Percentiles rank a stretch among this genome's conserved stretches.
Evolutionary conservation across 2,113 vertebrate species (phyloP).

Genomic region (Madoqua kirkii): DNA sequence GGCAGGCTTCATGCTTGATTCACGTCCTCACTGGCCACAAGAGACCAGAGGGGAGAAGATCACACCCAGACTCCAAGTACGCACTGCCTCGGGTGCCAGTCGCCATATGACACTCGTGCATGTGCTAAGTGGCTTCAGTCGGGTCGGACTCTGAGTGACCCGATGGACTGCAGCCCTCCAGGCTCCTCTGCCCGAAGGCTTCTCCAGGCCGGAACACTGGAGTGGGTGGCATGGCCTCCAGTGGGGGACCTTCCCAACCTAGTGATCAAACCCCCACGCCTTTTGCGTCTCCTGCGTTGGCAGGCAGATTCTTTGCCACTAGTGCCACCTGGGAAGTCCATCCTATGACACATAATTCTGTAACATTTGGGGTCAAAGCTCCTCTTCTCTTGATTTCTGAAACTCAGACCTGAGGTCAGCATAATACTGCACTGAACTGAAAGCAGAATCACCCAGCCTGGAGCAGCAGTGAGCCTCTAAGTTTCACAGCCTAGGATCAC

Average conservation of each 20-base stretch:
- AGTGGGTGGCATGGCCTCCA: neutral
- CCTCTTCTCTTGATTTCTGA: neutral
- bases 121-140: neutral
- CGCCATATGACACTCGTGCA: accelerated
- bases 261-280: neutral
- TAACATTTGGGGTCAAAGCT: neutral
- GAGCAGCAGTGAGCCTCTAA: neutral
- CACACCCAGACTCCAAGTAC: neutral
- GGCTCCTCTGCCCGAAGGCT: neutral
- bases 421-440: neutral
- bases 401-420: neutral
- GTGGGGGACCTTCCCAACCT: neutral
- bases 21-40: neutral
- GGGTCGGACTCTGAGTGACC: neutral
- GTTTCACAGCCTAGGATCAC: neutral
- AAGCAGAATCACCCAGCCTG: neutral
- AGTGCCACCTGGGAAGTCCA: neutral
- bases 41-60: neutral
- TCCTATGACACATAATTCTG: neutral
- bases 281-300: neutral
- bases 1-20: neutral
- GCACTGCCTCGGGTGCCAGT: neutral
- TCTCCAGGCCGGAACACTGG: neutral
- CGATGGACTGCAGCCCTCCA: neutral
- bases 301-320: neutral